Evolutionary conservation across 92 coral and sea anemone genomes (phyloP).

Genomic region (Actinernus sp.): DNA sequence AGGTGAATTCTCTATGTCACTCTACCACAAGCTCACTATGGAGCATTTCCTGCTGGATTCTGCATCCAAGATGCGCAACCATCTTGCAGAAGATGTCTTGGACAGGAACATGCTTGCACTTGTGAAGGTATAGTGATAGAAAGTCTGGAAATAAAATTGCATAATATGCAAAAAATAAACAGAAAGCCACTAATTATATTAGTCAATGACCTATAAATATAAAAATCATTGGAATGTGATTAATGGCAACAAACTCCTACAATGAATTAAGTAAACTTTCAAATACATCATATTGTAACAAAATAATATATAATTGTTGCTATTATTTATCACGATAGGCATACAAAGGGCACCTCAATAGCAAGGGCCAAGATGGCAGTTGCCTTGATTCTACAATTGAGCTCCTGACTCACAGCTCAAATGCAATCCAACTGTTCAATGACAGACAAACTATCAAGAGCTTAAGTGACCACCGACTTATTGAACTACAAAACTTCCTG

Average conservation of each 20-base stretch:
- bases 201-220: too few species aligned
- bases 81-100: slow-evolving; percentile 61
- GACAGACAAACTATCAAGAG: slow-evolving; percentile 27
- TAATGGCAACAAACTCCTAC: too few species aligned
- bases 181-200: too few species aligned
- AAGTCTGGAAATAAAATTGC: too few species aligned
- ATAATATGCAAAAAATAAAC: too few species aligned
- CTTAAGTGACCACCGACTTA: slow-evolving; percentile 22
- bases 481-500: slow-evolving; percentile 12
- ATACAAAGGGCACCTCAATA: slow-evolving; percentile 17
- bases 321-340: background rate
- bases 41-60: slow-evolving; percentile 60
- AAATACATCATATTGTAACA: too few species aligned
- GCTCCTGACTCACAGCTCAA: slow-evolving; percentile 34
- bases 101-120: slow-evolving; percentile 47
- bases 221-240: too few species aligned
- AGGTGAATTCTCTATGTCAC: slow-evolving; percentile 48
- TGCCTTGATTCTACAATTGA: slow-evolving; percentile 38
- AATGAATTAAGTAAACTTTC: too few species aligned
- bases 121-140: slow-evolving; percentile 62
- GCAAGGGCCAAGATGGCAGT: slow-evolving; percentile 47
- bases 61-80: slow-evolving; percentile 61
- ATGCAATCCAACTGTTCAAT: slow-evolving; percentile 23
- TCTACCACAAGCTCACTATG: slow-evolving; percentile 45
- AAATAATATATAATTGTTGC: too few species aligned